Conservation (phyloP, 2,113 vertebrate genomes). For the Harpagus bidentatus region DNA sequence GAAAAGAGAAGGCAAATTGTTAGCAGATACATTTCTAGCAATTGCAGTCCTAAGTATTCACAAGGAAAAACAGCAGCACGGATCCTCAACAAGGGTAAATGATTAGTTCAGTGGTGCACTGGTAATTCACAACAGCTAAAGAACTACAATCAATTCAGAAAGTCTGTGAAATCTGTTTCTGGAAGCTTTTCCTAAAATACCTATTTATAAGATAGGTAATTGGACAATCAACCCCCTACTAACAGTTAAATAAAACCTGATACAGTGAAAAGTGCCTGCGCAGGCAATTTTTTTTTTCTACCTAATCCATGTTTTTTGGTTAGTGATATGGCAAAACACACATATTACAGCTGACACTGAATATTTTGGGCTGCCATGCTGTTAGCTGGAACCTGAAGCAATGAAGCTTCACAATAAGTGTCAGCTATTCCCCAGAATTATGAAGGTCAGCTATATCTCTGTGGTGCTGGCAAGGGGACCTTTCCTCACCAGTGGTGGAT, state of each 20-base stretch:
- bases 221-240: background rate
- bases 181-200: background rate
- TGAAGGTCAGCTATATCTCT: background rate
- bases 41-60: background rate
- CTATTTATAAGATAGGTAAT: background rate
- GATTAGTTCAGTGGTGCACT: background rate
- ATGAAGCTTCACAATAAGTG: background rate
- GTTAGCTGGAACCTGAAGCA: background rate
- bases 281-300: background rate
- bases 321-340: background rate
- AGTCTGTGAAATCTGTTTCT: background rate
- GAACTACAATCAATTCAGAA: background rate
- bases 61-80: background rate
- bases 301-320: background rate
- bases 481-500: background rate
- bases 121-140: background rate
- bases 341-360: background rate
- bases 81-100: background rate
- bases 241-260: background rate
- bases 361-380: background rate
- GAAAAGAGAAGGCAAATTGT: slow-evolving; percentile 14
- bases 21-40: background rate
- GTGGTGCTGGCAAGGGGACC: background rate
- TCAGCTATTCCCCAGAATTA: background rate
- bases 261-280: background rate